phyloP scores from a whole-genome alignment of 2,113 vertebrate species.

The Xiphophorus couchianus region DNA sequence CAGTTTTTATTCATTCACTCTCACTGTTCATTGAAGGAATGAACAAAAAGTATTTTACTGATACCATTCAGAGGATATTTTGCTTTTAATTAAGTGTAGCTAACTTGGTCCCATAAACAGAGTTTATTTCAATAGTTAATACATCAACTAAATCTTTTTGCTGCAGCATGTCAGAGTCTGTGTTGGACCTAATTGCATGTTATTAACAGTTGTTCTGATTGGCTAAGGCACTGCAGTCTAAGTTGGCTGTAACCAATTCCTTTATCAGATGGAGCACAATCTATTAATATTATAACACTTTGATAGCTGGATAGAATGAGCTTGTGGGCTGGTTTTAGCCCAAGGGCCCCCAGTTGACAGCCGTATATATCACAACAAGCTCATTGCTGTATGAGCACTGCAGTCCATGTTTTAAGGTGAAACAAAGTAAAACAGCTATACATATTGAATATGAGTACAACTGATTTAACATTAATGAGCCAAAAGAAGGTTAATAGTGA shows the following conservation, averaged over 20 bases:
- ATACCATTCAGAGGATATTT: background rate
- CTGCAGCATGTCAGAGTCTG: background rate
- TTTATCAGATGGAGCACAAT: background rate
- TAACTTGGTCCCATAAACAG: background rate
- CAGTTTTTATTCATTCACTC: background rate
- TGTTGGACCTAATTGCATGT: background rate
- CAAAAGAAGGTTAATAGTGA: background rate
- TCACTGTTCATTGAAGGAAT: background rate
- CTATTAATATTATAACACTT: constrained; percentile 2
- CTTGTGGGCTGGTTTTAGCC: background rate
- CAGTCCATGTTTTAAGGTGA: background rate
- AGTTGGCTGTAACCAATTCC: background rate
- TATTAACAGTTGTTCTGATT: background rate
- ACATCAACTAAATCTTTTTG: background rate
- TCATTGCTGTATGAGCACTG: background rate
- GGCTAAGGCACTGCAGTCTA: background rate
- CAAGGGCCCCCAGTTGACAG: background rate
- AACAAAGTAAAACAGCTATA: no score
- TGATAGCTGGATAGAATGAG: background rate
- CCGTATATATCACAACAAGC: background rate
- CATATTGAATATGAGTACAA: no score
- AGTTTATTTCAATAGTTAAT: no score
- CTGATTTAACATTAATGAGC: no score
- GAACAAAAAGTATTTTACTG: background rate
- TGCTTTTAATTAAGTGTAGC: no score